Base-by-base conservation (phyloP, 2,797 vertebrate genomes). In the Arrhamphus sclerolepis region DNA sequence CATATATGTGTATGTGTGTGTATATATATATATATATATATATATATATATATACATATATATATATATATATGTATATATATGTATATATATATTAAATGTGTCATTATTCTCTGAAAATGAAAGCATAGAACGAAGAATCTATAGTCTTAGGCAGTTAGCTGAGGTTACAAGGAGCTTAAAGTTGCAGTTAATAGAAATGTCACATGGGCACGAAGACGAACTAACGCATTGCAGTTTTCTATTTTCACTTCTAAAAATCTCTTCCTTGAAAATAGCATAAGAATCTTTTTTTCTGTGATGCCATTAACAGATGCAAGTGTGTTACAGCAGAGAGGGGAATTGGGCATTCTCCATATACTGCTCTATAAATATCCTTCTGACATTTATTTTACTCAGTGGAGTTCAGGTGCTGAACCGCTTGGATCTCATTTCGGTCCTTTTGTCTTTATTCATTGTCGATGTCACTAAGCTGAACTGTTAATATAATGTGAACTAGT, bases 321-420 rank as follows among this genome's bases (percentile, higher is more conserved):
- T 81, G 85, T 87, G 89, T 94, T 95, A 94, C 91, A 94, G 92
- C 85, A 91, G 92, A 88, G 87, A 65, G 71, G 95, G 93, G 95
- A 95, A 91, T 94, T 94, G 94, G 92, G 94, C 94, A 94, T 92
- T 95, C 92, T 95, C 94, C 92, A 92, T 93, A 93, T 95, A 95
- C 94, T 88, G 90, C 85, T 56, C 94, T 92, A 94, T 98, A 98
- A 98, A 98, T 97, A 96, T 94, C 92, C 82, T 78, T 67, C 59
- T 94, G 96, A 96, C 95, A 87, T 97, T 97, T 98, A 98, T 95
- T 94, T 94, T 93, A 89, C 96, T 95, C 94, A 72, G 92, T 89
- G 91, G 95, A 92, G 78, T 94, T 96, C 95, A 96, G 95, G 95
- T 97, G 96, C 94, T 96, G 97, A 97, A 97, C 92, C 90, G 91